Conservation (phyloP, 2,888 invertebrate genomes). For the Andrena minutula region DNA sequence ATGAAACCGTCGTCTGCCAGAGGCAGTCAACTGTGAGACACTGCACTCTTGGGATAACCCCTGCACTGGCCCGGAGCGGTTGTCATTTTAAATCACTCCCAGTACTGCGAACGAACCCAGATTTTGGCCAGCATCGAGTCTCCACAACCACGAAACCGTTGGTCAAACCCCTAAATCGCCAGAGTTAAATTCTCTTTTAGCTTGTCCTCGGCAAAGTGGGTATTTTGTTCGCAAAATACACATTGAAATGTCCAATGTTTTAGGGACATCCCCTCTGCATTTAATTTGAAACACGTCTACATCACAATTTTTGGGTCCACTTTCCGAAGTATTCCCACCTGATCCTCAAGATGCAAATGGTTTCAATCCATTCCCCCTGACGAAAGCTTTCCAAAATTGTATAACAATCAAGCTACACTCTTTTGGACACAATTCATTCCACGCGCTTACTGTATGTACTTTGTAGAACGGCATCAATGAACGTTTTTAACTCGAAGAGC, state of each 20-base stretch:
- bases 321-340: too few relatives aligned
- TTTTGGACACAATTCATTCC: too few relatives aligned
- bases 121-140: conserved; percentile 37
- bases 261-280: not conserved
- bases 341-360: too few relatives aligned
- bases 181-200: conserved; percentile 80
- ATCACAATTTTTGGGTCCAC: too few relatives aligned
- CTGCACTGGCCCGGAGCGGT: conserved; percentile 78
- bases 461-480: too few relatives aligned
- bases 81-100: conserved; percentile 84
- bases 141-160: conserved; percentile 36
- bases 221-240: conserved; percentile 18
- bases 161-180: conserved; percentile 68
- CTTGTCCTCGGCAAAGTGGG: conserved; percentile 56
- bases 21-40: conserved; percentile 81
- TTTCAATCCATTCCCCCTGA: too few relatives aligned
- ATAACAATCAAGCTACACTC: too few relatives aligned
- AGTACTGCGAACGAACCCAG: conserved; percentile 62
- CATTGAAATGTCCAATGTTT: conserved; percentile 2
- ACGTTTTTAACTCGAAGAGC: not conserved
- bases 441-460: too few relatives aligned
- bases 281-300: not conserved
- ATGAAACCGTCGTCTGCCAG: conserved; percentile 74
- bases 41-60: conserved; percentile 83
- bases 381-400: too few relatives aligned